A percentile compares a stretch with the other conserved stretches of the same genome.
phyloP scores from a whole-genome alignment of 2,797 vertebrate species.

The Chrosomus eos region DNA sequence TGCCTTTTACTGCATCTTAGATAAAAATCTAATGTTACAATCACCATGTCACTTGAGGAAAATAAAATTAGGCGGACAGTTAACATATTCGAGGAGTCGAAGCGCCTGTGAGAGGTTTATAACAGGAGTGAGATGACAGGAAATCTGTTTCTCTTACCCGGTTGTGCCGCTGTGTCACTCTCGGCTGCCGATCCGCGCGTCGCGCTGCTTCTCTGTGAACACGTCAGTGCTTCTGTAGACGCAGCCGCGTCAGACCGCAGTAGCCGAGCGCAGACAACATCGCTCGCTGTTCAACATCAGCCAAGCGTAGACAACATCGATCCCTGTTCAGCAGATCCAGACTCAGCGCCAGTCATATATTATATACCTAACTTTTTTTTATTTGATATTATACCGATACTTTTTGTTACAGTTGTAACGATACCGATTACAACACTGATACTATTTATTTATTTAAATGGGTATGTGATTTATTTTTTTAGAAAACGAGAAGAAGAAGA shows the following conservation, averaged over 20 bases:
- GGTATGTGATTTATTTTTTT: too few species aligned
- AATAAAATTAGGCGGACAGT: background rate
- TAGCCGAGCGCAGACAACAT: constrained; percentile 51
- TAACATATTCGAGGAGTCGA: background rate
- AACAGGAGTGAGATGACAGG: constrained; percentile 43
- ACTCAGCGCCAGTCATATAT: too few species aligned
- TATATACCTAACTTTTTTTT: too few species aligned
- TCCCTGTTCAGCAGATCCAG: too few species aligned
- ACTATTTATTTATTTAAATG: too few species aligned
- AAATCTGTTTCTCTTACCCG: constrained; percentile 74
- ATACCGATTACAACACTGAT: too few species aligned
- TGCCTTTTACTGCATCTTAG: background rate
- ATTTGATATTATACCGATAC: background rate
- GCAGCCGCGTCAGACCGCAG: constrained; percentile 29
- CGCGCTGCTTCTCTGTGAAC: constrained; percentile 71
- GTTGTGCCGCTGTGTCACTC: constrained; percentile 80
- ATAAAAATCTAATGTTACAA: background rate
- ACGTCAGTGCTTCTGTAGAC: constrained; percentile 81
- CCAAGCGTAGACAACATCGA: too few species aligned
- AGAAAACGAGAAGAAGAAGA: too few species aligned
- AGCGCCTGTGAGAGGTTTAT: background rate
- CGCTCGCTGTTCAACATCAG: background rate
- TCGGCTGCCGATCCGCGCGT: constrained; percentile 74
- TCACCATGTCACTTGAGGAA: background rate
- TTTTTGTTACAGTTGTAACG: too few species aligned